Evolutionary conservation across 1,140 invertebrate genomes (phyloP), one percentile per base, ranked within the genome.

Genomic region (Plectrocnemia conspersa): DNA sequence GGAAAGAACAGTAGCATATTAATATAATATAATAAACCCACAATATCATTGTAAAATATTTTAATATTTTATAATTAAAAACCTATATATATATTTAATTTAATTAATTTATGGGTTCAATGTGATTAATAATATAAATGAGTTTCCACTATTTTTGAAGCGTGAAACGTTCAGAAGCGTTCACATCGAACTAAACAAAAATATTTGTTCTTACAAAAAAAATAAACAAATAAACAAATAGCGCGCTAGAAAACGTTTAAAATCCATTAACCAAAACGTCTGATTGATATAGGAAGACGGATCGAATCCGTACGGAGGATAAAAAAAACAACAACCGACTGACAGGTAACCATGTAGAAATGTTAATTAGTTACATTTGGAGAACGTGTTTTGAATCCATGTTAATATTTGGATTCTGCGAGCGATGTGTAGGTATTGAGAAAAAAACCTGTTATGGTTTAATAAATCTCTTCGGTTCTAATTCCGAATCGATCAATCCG

Each of bases 371-470:
- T 36, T 53, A 44, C 27, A 44, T 42, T 53, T 52, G n/a, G 38
- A 45, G 44, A 59, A 59, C 57, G 57, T 59, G 57, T 50, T 59
- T 54, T 29, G 52, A 46, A 54, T 50, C 46, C 38, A 41, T 35
- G 33, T 58, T 42, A 50, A 46, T 42, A 50, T 50, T 50, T 50
- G 21, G 47, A 38, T 50, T 38, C 47, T 35, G 33, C 21, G 23
- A 38, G 19, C 42, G 42, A 38, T n/a, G n/a, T n/a, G n/a, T n/a
- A n/a, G n/a, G 36, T 52, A 41, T 40, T 52, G 13, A 18, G 7
- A 18, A 45, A 49, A 46, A 46, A 59, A 59, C 58, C 47, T 40
- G 53, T 52, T 59, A 59, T 36, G 32, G 35, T 55, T 59, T 59
- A 54, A 55, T 59, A 59, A 55, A 52, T 46, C 58, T 46, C 33